These are phyloP conservation scores for Druon quercuslanigerum DNA, from an alignment of 1,140 invertebrate species.

Conservation along the genomic window DNA sequence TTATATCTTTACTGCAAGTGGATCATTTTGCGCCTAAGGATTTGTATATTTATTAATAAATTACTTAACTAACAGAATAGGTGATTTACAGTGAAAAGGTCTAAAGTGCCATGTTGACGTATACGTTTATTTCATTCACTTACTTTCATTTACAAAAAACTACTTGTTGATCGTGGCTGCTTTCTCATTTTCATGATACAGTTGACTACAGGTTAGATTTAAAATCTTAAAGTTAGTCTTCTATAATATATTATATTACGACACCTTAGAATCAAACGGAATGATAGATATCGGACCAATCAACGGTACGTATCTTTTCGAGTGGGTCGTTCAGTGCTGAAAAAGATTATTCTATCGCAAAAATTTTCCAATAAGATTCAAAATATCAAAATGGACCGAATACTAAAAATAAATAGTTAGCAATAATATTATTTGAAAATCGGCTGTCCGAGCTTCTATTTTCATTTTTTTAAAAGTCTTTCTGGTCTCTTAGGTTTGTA, in stretches of 20 bases:
- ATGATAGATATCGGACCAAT: conserved; percentile 54
- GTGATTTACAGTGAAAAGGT: no score
- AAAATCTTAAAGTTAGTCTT: conserved; percentile 44
- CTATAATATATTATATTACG: conserved; percentile 57
- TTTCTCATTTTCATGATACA: conserved; percentile 36
- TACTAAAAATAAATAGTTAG: background rate
- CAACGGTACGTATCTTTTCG: conserved; percentile 41
- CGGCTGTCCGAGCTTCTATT: no score
- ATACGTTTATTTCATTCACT: conserved; percentile 62
- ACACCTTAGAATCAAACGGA: conserved; percentile 62
- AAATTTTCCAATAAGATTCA: background rate
- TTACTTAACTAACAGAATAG: no score
- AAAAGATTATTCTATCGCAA: conserved; percentile 8
- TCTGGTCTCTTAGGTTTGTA: no score
- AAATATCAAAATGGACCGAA: background rate
- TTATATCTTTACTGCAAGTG: no score
- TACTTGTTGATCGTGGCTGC: conserved; percentile 76
- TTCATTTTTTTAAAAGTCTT: no score
- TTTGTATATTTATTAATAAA: no score
- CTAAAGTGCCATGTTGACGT: conserved; percentile 38
- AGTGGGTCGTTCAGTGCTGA: conserved; percentile 45
- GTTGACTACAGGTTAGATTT: conserved; percentile 32
- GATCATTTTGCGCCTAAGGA: no score
- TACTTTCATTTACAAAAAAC: conserved; percentile 65
- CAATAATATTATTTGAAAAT: no score